Base-by-base conservation (phyloP, 2,888 invertebrate species). In the Drosophila stalkeri region DNA sequence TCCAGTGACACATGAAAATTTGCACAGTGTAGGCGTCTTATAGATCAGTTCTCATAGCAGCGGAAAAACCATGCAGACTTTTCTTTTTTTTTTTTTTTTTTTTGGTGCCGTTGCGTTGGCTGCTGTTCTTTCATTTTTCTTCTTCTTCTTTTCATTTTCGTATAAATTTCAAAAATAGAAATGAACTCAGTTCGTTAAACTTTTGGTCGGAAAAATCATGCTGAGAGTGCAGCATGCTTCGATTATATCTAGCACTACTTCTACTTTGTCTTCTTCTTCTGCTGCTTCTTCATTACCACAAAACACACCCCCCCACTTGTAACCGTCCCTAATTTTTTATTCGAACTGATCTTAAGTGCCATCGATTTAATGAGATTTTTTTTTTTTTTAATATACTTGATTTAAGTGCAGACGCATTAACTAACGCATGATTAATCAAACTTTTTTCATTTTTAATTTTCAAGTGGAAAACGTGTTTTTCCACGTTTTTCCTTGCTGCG, bases 131-230 rank as follows among this genome's bases (percentile, higher is more conserved):
- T 75, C 83, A 41, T 41, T 55, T 31, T 37, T 18, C 35, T 20
- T 11, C 35, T 37, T 23, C 27, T 41, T 41, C 12, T 31, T 55
- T 31, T 18, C 12, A 11, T 86, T 77, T 81, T 84, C 75, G 86
- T 77, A 80, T 86, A 75, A 77, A 79, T 92, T 92, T 92, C 92
- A 92, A 93, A 92, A 93, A 92, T 92, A 92, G 92, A 92, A 92
- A 93, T 92, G 92, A 92, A 92, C 93, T 93, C 93, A 92, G 93
- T 93, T 92, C 92, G 93, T 93, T 92, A 93, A 92, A 92, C 92
- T 92, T 92, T 89, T 73, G 85, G 64, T 82, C 78, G 81, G 81
- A 75, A 76, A 82, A 75, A 81, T 71, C 89, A 84, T 78, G 84
- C 72, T 70, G 81, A 62, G 77, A 77, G 59, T 66, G 87, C 83